phyloP scores from a whole-genome alignment of 2,888 invertebrate genomes.

The Protodeltote pygarga region DNA sequence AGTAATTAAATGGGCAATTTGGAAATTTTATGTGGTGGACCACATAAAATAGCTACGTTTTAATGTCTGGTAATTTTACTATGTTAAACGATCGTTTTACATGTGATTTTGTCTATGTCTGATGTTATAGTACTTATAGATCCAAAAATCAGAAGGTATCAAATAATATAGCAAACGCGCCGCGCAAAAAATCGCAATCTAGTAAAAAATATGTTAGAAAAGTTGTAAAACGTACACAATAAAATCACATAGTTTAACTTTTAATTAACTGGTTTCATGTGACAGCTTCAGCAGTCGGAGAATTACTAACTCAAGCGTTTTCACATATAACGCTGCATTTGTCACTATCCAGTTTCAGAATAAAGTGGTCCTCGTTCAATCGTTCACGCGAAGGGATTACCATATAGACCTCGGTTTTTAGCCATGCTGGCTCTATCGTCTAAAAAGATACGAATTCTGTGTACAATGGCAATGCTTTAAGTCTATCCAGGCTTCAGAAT shows the following conservation, averaged over 20 bases:
- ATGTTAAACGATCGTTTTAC: too few relatives aligned
- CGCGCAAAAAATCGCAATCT: too few relatives aligned
- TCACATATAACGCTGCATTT: slow-evolving; percentile 2
- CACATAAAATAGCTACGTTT: background rate
- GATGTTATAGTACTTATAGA: too few relatives aligned
- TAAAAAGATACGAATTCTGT: slow-evolving; percentile 19
- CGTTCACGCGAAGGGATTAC: slow-evolving; percentile 21
- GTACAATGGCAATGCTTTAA: slow-evolving; percentile 16
- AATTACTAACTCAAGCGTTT: slow-evolving; percentile 1
- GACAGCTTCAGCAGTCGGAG: background rate
- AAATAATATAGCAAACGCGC: too few relatives aligned
- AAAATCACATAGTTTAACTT: background rate
- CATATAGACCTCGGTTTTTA: slow-evolving; percentile 26
- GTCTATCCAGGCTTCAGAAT: slow-evolving; percentile 15
- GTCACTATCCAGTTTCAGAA: slow-evolving; percentile 5
- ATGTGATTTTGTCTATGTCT: too few relatives aligned
- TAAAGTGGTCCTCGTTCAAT: slow-evolving; percentile 8
- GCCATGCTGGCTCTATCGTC: slow-evolving; percentile 6
- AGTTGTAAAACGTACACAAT: too few relatives aligned
- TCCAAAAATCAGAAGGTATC: too few relatives aligned
- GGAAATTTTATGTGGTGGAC: slow-evolving; percentile 13
- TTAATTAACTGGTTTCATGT: too few relatives aligned
- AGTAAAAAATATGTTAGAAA: too few relatives aligned
- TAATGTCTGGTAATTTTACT: too few relatives aligned
- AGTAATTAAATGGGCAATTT: slow-evolving; percentile 32